These are phyloP conservation scores for Oncopodura yosiiana DNA, from an alignment of 1,140 invertebrate species.

Conservation along the genomic window DNA sequence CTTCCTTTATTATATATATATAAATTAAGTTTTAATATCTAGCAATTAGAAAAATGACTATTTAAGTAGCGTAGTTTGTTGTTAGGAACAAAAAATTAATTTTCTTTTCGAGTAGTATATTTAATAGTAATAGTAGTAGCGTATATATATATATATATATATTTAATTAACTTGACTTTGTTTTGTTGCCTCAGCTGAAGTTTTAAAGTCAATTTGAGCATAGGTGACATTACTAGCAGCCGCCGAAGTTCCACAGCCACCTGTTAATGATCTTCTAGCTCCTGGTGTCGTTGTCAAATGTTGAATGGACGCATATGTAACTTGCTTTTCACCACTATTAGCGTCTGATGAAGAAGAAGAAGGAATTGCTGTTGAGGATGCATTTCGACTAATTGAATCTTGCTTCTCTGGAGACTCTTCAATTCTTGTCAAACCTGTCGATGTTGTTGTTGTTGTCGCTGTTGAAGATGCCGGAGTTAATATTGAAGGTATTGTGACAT, in stretches of 20 bases:
- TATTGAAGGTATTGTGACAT: neutral
- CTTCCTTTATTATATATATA: neutral
- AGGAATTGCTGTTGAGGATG: constrained; percentile 1
- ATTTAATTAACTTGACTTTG: no score
- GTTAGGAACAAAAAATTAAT: neutral
- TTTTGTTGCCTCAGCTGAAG: no score
- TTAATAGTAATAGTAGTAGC: no score
- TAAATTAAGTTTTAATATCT: neutral
- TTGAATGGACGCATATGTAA: constrained; percentile 30
- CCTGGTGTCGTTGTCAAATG: constrained; percentile 17
- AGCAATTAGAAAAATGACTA: neutral
- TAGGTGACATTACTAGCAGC: constrained; percentile 18
- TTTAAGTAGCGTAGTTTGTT: neutral
- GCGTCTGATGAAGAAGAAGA: constrained; percentile 8
- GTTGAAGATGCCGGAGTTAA: neutral
- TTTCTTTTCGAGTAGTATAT: no score
- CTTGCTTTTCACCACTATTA: constrained; percentile 5
- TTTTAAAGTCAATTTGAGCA: constrained; percentile 34
- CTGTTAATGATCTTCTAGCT: constrained; percentile 1
- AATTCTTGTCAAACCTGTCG: constrained; percentile 19
- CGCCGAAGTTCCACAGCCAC: neutral
- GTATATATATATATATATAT: no score
- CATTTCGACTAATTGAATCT: neutral
- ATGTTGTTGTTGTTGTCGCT: neutral
- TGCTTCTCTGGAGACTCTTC: constrained; percentile 35